phyloP scores from a whole-genome alignment of 2,797 vertebrate genomes.

The Buphagus erythrorhynchus region DNA sequence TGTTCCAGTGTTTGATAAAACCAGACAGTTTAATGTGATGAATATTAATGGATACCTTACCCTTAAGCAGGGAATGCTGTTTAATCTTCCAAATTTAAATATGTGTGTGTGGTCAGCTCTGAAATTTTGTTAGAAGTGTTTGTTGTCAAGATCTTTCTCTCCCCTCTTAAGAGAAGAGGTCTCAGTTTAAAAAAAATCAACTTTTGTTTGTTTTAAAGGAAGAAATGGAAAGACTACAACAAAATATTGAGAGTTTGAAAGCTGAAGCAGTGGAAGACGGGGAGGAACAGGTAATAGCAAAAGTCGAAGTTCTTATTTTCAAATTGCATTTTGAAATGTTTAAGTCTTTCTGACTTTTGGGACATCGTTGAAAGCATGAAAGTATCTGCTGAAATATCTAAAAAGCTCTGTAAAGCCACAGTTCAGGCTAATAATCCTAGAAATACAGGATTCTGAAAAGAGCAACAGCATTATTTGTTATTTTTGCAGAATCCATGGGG shows the following conservation, averaged over 20 bases:
- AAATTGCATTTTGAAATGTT: background rate
- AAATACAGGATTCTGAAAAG: background rate
- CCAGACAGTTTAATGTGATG: background rate
- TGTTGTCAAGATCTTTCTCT: background rate
- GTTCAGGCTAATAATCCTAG: background rate
- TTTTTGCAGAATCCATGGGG: background rate
- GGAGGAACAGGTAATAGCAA: conserved; percentile 84
- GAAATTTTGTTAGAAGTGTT: background rate
- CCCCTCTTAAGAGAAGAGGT: background rate
- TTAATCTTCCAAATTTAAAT: background rate
- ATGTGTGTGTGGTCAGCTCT: background rate
- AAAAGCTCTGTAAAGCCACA: background rate
- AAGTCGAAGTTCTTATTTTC: background rate
- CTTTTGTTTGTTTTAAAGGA: conserved; percentile 79
- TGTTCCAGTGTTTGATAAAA: background rate
- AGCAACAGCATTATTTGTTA: background rate
- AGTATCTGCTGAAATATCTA: background rate
- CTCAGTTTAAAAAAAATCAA: background rate
- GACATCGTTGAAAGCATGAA: background rate
- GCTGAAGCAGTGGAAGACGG: conserved; percentile 77
- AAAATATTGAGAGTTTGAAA: conserved; percentile 88
- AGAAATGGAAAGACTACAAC: conserved; percentile 92
- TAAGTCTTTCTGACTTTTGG: background rate
- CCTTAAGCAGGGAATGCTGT: background rate
- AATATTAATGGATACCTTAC: background rate